These are phyloP conservation scores for Ibycter americanus DNA, from an alignment of 2,797 vertebrate genomes.

Conservation along the genomic window DNA sequence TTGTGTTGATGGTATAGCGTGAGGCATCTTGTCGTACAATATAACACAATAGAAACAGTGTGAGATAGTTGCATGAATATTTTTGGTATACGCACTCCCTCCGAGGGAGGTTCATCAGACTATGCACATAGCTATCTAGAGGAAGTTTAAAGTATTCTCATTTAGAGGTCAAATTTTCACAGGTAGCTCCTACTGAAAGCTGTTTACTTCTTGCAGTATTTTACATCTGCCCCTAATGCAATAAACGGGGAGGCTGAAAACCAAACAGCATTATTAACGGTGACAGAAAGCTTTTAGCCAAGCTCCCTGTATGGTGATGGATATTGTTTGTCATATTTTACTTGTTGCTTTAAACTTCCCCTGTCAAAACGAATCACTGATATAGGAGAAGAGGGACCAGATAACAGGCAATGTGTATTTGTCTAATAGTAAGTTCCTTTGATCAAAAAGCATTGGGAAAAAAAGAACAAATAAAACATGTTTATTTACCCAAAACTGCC, in stretches of 20 bases:
- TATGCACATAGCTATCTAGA: neutral
- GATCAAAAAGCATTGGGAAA: neutral
- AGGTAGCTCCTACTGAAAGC: neutral
- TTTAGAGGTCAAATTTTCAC: neutral
- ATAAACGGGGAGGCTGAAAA: constrained; percentile 24
- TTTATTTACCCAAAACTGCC: neutral
- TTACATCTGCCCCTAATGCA: constrained; percentile 19
- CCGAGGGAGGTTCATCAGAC: neutral
- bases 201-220: neutral
- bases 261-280: constrained; percentile 43
- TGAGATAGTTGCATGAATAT: neutral
- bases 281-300: constrained; percentile 73
- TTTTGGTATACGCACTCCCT: neutral
- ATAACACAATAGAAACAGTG: neutral
- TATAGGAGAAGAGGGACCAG: constrained; percentile 13
- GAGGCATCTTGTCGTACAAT: neutral
- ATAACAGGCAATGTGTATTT: constrained; percentile 5
- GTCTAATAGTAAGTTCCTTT: neutral
- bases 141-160: neutral
- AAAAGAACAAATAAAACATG: neutral
- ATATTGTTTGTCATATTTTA: constrained; percentile 67
- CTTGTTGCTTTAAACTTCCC: constrained; percentile 66
- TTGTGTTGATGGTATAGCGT: neutral
- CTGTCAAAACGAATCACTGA: constrained; percentile 65
- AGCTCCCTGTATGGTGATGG: constrained; percentile 29